A percentile compares a stretch with the other conserved stretches of the same genome.
Evolutionary conservation across 2,888 invertebrate genomes (phyloP).

Genomic region (Erebia aethiops): DNA sequence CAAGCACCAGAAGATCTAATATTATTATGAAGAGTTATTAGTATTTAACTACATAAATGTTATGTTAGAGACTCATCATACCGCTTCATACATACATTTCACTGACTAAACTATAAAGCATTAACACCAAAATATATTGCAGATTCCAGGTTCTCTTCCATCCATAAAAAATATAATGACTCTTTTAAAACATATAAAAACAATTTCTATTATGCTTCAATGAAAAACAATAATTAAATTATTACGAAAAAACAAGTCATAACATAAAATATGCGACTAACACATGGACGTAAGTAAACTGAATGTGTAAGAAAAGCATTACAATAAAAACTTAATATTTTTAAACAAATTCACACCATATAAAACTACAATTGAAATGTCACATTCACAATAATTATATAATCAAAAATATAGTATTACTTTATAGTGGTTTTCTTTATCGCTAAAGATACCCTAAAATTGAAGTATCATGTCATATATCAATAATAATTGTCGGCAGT

Average conservation of each 20-base stretch:
- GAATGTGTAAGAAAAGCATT: constrained; percentile 73
- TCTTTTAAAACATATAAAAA: constrained; percentile 55
- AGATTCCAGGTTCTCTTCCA: constrained; percentile 73
- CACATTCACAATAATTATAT: constrained; percentile 29
- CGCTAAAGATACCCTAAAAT: constrained; percentile 32
- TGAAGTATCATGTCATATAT: constrained; percentile 40
- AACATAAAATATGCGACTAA: constrained; percentile 80
- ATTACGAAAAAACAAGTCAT: constrained; percentile 78
- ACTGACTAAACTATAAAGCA: constrained; percentile 17
- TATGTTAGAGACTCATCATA: constrained; percentile 27
- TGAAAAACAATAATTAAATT: constrained; percentile 70
- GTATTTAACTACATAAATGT: constrained; percentile 36
- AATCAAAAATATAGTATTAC: constrained; percentile 31
- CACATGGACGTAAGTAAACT: constrained; percentile 79
- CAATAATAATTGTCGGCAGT: constrained; percentile 15
- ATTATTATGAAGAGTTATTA: constrained; percentile 19
- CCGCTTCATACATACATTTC: constrained; percentile 9
- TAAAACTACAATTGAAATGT: constrained; percentile 63
- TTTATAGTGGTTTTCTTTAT: constrained; percentile 28
- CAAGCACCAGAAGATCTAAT: constrained; percentile 74
- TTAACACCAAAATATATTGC: constrained; percentile 69
- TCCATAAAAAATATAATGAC: constrained; percentile 59
- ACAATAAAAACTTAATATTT: constrained; percentile 59
- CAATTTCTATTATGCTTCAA: constrained; percentile 74
- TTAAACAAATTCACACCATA: constrained; percentile 72